phyloP scores from a whole-genome alignment of 1,140 invertebrate species.

The Drosophila pallidifrons region DNA sequence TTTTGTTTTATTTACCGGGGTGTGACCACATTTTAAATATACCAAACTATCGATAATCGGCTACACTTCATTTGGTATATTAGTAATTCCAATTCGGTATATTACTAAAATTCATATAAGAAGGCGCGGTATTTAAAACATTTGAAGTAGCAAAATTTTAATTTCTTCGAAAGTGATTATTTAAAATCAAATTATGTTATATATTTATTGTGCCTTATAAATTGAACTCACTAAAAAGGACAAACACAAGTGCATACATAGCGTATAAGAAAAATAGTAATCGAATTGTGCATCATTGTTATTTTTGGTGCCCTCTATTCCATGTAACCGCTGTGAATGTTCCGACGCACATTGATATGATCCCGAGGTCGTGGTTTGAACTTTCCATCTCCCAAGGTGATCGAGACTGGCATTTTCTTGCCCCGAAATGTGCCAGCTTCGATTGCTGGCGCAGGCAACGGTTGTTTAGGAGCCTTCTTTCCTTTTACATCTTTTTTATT shows the following conservation, averaged over 20 bases:
- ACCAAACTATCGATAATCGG: no score
- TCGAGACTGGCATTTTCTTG: constrained; percentile 44
- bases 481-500: not conserved
- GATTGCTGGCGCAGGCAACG: constrained; percentile 70
- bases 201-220: no score
- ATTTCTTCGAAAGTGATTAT: no score
- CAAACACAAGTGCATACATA: not conserved
- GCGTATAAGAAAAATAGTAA: not conserved
- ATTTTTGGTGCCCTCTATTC: constrained; percentile 35
- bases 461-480: constrained; percentile 33
- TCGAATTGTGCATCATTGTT: not conserved
- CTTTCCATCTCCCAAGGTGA: constrained; percentile 60
- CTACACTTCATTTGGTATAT: no score
- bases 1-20: no score
- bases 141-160: no score
- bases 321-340: constrained; percentile 51
- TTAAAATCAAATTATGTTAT: no score
- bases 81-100: no score
- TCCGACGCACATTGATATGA: constrained; percentile 28
- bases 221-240: not conserved
- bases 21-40: no score
- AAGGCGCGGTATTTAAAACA: no score
- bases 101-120: no score
- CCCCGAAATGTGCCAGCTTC: constrained; percentile 64
- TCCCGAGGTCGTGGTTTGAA: constrained; percentile 60